These are phyloP conservation scores for Daubentonia madagascariensis DNA, from an alignment of 2,113 vertebrate genomes.

Conservation along the genomic window DNA sequence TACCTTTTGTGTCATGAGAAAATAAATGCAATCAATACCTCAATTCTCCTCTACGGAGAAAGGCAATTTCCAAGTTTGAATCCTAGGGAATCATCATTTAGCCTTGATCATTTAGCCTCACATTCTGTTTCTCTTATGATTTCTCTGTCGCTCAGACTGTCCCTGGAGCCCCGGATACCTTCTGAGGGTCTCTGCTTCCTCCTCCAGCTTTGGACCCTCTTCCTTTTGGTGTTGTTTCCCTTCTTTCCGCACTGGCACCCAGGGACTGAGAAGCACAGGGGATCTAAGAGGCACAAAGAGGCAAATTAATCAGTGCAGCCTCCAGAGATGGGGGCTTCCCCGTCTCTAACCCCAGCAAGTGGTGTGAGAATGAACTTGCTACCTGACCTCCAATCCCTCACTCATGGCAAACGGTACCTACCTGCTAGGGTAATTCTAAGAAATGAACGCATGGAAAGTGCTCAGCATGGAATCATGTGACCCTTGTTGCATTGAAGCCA, in stretches of 20 bases:
- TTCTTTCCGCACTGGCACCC: not conserved
- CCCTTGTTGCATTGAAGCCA: not conserved
- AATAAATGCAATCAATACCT: conserved; percentile 73
- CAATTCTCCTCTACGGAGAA: conserved; percentile 36
- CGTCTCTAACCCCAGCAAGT: rapidly evolving
- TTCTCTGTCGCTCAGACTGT: not conserved
- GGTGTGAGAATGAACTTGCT: not conserved
- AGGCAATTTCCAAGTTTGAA: conserved; percentile 21
- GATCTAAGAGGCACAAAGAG: not conserved
- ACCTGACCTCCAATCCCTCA: not conserved
- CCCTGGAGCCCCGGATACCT: not conserved
- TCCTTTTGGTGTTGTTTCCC: not conserved
- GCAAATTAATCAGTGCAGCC: rapidly evolving
- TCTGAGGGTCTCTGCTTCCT: not conserved
- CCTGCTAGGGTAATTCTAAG: not conserved
- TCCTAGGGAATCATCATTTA: not conserved
- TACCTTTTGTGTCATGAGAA: conserved; percentile 74
- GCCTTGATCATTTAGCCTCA: not conserved
- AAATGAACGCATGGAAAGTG: rapidly evolving
- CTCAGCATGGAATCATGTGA: rapidly evolving
- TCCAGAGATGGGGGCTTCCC: too few relatives aligned
- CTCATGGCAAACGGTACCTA: not conserved
- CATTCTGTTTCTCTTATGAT: not conserved
- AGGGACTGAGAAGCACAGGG: not conserved
- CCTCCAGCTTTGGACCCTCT: not conserved